phyloP scores from a whole-genome alignment of 1,140 invertebrate species.

The Vanessa tameamea region DNA sequence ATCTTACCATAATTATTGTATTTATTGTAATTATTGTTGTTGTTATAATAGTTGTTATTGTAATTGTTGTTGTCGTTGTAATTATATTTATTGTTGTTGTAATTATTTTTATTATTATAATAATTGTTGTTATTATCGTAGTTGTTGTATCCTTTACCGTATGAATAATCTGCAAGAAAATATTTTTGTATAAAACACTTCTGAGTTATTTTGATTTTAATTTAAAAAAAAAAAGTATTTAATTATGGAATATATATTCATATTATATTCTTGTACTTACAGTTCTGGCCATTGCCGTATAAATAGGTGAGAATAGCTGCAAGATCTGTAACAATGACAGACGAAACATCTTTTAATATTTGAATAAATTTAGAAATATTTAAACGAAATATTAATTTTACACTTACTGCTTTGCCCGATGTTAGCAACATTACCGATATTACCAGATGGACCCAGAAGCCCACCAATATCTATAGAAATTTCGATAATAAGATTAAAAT shows the following conservation, averaged over 20 bases:
- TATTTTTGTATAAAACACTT: too few relatives aligned
- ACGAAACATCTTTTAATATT: not conserved
- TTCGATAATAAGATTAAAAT: not conserved
- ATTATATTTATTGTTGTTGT: not conserved
- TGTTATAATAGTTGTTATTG: not conserved
- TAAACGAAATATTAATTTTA: not conserved
- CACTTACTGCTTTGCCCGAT: conserved; percentile 10
- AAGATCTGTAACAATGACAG: not conserved
- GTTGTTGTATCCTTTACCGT: not conserved
- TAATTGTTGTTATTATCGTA: not conserved
- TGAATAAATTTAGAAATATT: not conserved
- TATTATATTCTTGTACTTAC: not conserved
- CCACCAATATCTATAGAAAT: not conserved
- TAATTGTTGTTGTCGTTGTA: not conserved
- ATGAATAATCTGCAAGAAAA: not conserved
- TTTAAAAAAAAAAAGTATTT: not conserved
- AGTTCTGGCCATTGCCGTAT: not conserved
- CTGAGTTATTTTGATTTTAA: not conserved
- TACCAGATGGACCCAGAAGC: not conserved
- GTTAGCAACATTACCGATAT: conserved; percentile 11
- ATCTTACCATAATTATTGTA: not conserved
- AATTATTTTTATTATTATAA: not conserved
- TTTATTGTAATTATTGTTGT: not conserved
- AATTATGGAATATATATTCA: not conserved
- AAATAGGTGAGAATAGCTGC: not conserved